Conservation (phyloP, 2,113 vertebrate species). For the Acanthisitta chloris region DNA sequence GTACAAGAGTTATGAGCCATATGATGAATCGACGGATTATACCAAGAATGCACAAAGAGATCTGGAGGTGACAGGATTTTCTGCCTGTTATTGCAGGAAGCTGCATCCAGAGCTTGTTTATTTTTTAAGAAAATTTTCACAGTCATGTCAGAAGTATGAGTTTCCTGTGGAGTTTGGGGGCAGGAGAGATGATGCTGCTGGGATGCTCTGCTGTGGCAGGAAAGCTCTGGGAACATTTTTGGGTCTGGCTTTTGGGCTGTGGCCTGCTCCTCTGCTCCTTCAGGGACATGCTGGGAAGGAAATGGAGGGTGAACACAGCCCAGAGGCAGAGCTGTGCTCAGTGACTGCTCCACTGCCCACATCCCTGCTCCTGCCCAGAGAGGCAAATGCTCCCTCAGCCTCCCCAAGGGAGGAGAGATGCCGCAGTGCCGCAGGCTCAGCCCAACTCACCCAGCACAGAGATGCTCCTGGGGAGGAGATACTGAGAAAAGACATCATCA, state of each 20-base stretch:
- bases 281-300: background rate
- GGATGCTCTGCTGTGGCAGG: fast-evolving
- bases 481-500: background rate
- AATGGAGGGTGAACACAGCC: background rate
- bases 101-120: background rate
- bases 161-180: background rate
- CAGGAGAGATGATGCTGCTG: background rate
- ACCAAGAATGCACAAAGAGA: background rate
- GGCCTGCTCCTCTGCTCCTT: background rate
- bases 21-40: background rate
- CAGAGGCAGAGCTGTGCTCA: background rate
- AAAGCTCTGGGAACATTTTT: background rate
- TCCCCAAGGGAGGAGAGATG: background rate
- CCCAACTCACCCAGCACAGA: background rate
- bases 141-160: background rate
- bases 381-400: background rate
- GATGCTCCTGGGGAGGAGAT: background rate
- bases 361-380: background rate
- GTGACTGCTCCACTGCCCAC: background rate
- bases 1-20: background rate
- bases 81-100: background rate
- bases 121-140: background rate
- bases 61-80: background rate
- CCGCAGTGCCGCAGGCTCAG: fast-evolving
- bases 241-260: background rate